phyloP scores from a whole-genome alignment of 2,797 vertebrate species.

The Lophotriccus pileatus region DNA sequence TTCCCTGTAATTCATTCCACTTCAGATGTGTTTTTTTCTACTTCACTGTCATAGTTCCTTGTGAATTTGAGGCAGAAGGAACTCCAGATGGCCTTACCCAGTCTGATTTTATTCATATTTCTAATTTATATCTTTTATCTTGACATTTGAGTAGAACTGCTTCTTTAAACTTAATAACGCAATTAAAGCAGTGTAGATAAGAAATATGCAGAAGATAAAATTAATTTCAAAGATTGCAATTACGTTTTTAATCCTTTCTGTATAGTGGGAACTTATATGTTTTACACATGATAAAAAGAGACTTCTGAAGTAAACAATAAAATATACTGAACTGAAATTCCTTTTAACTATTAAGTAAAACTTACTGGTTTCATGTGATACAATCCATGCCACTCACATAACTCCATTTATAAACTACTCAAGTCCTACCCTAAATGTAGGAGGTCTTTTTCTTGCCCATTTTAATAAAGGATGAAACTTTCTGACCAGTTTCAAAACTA shows the following conservation, averaged over 20 bases:
- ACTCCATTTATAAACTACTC: not conserved
- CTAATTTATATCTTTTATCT: not conserved
- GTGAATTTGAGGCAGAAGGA: slow-evolving; percentile 35
- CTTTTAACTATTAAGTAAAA: not conserved
- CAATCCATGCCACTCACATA: not conserved
- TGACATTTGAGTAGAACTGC: slow-evolving; percentile 17
- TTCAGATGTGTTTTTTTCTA: not conserved
- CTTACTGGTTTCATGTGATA: not conserved
- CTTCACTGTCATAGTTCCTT: not conserved
- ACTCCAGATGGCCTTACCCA: slow-evolving; percentile 24
- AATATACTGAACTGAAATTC: not conserved
- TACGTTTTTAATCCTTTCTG: not conserved
- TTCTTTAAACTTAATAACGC: slow-evolving; percentile 29
- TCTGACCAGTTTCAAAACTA: not conserved
- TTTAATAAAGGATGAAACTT: not conserved
- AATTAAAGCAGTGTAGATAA: not conserved
- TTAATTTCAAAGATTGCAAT: not conserved
- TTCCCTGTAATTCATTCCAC: not conserved
- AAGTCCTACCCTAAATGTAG: not conserved
- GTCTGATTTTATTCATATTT: slow-evolving; percentile 16
- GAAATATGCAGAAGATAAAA: not conserved
- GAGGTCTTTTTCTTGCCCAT: not conserved
- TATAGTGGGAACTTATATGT: not conserved
- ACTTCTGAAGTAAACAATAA: not conserved
- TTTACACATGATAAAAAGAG: not conserved